phyloP scores from a whole-genome alignment of 1,140 invertebrate genomes.

The Brachystomella parvula region DNA sequence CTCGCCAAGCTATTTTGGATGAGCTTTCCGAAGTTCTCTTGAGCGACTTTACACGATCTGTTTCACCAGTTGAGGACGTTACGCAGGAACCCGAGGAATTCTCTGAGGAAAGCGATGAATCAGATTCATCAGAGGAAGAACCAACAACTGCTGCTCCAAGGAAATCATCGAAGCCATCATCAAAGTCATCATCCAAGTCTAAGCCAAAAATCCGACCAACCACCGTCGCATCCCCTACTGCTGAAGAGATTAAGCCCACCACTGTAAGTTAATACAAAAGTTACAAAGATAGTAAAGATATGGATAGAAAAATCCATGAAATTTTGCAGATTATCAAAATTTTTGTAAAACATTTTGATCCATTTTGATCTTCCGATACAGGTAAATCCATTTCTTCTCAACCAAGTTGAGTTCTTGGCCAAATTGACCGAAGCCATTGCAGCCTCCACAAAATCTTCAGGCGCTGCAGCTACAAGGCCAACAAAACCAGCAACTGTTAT shows the following conservation, averaged over 20 bases:
- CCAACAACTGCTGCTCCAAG: background rate
- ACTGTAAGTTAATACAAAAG: background rate
- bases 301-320: no score
- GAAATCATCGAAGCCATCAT: no score
- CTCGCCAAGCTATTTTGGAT: constrained; percentile 7
- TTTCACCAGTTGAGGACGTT: background rate
- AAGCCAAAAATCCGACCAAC: no score
- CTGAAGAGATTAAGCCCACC: background rate
- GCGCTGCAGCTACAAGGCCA: background rate
- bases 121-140: background rate
- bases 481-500: background rate
- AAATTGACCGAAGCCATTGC: constrained; percentile 2
- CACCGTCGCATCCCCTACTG: no score
- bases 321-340: no score
- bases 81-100: background rate
- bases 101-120: constrained; percentile 6
- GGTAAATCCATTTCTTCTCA: constrained; percentile 4
- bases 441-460: background rate
- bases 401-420: constrained; percentile 8
- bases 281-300: no score
- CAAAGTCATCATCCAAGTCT: no score
- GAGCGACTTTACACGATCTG: background rate
- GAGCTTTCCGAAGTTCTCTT: background rate
- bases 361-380: background rate
- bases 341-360: background rate